A percentile compares a stretch with the other conserved stretches of the same genome.
These are phyloP conservation scores for Albula glossodonta DNA, from an alignment of 2,113 vertebrate species.

Conservation along the genomic window DNA sequence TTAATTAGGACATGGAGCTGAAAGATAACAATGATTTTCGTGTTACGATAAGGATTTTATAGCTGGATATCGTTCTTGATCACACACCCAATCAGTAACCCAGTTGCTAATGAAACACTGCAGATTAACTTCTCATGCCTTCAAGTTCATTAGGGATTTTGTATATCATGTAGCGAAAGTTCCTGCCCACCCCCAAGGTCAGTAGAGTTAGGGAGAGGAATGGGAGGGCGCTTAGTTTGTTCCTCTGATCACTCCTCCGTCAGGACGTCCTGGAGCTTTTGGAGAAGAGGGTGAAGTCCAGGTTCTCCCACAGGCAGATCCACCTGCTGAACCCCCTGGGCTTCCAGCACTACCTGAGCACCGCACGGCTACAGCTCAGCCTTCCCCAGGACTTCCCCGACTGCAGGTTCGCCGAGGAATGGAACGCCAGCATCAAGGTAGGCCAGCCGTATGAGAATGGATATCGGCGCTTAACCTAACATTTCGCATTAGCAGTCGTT, in stretches of 20 bases:
- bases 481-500: background rate
- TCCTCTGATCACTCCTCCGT: background rate
- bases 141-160: too few relatives aligned
- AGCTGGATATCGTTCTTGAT: too few relatives aligned
- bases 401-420: conserved; percentile 72
- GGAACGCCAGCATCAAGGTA: conserved; percentile 84
- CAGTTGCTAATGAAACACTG: too few relatives aligned
- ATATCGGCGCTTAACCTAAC: background rate
- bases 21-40: too few relatives aligned
- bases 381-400: conserved; percentile 79
- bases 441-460: background rate
- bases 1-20: too few relatives aligned
- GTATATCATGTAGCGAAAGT: too few relatives aligned
- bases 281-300: conserved; percentile 96
- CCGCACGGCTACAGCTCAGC: conserved; percentile 76
- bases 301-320: conserved; percentile 96
- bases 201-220: too few relatives aligned
- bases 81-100: too few relatives aligned
- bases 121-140: too few relatives aligned
- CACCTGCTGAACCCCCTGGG: conserved; percentile 78
- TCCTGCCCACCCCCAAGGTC: too few relatives aligned
- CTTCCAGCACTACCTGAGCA: conserved; percentile 77
- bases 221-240: background rate
- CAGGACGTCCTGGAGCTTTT: conserved; percentile 95
- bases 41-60: too few relatives aligned